These are phyloP conservation scores for Protobothrops mucrosquamatus DNA, from an alignment of 2,113 vertebrate genomes.

Conservation along the genomic window DNA sequence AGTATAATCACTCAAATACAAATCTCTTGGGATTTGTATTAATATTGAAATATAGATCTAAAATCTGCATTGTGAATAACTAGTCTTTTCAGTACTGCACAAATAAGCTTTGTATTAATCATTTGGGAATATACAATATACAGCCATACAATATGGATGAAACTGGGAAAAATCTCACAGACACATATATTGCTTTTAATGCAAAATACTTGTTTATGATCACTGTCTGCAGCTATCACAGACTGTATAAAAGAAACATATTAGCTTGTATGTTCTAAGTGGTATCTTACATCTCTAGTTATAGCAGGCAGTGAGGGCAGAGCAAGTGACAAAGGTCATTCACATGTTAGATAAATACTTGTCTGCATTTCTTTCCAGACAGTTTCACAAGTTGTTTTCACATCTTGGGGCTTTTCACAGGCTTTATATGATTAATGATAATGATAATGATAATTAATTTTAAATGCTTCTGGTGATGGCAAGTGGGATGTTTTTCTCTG, in stretches of 20 bases:
- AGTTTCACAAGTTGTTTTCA: background rate
- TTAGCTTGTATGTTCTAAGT: background rate
- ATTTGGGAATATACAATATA: background rate
- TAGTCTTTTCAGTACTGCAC: background rate
- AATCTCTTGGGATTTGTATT: background rate
- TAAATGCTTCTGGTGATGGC: background rate
- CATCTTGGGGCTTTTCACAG: background rate
- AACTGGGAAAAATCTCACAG: background rate
- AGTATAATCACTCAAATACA: rapidly evolving
- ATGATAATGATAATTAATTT: no score
- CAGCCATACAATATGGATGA: background rate
- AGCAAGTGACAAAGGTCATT: background rate
- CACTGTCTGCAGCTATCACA: background rate
- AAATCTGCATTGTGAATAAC: background rate
- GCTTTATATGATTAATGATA: background rate
- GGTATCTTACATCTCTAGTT: background rate
- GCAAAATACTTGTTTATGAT: background rate
- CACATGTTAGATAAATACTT: background rate
- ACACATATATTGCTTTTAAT: background rate
- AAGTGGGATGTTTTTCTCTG: background rate
- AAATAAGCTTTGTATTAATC: background rate
- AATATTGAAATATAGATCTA: background rate
- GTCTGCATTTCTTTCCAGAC: background rate
- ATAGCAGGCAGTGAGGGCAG: background rate
- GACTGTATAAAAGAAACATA: background rate